Evolutionary conservation across 2,888 invertebrate genomes (phyloP).

Genomic region (Acholoe squamosa): DNA sequence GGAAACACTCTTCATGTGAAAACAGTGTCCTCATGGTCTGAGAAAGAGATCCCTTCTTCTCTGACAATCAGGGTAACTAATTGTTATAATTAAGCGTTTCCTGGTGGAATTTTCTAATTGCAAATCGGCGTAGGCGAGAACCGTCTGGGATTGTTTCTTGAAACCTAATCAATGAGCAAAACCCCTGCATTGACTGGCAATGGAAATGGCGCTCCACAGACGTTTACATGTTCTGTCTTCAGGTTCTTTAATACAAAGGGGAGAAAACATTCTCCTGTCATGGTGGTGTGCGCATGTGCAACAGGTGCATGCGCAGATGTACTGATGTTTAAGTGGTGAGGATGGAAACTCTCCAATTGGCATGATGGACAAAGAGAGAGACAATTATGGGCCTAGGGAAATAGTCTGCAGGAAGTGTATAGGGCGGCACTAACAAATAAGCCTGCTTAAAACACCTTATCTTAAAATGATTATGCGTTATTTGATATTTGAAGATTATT

Average conservation of each 20-base stretch:
- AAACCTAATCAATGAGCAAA: conserved; percentile 9
- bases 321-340: not conserved
- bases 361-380: conserved; percentile 3
- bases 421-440: too few relatives aligned
- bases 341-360: conserved; percentile 12
- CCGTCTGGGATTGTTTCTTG: not conserved
- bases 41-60: not conserved
- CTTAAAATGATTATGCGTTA: too few relatives aligned
- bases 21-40: too few relatives aligned
- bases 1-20: conserved; percentile 24
- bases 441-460: too few relatives aligned
- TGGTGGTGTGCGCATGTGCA: not conserved
- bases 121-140: conserved; percentile 14
- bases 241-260: not conserved
- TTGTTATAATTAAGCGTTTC: conserved; percentile 28
- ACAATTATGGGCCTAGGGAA: not conserved
- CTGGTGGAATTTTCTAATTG: conserved; percentile 10
- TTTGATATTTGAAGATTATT: too few relatives aligned
- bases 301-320: conserved; percentile 42
- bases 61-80: conserved; percentile 13
- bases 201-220: not conserved
- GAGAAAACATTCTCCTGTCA: not conserved
- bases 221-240: not conserved
- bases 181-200: not conserved
- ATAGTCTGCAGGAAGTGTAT: too few relatives aligned